These are phyloP conservation scores for Hirtodrosophila cameraria DNA, from an alignment of 2,888 invertebrate genomes.

Conservation along the genomic window DNA sequence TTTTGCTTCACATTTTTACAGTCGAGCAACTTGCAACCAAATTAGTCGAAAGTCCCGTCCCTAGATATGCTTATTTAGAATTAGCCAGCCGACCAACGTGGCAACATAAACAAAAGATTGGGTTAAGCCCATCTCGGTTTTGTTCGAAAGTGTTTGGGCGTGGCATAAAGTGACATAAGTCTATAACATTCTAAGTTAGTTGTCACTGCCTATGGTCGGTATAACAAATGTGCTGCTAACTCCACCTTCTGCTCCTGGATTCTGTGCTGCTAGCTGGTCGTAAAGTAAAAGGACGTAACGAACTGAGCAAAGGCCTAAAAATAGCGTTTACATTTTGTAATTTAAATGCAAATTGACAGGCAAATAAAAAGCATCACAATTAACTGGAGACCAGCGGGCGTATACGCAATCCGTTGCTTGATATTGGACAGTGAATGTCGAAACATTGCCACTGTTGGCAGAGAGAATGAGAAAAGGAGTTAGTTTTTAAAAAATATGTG, in stretches of 20 bases:
- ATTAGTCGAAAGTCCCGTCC: conserved; percentile 62
- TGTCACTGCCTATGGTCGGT: conserved; percentile 31
- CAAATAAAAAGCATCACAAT: conserved; percentile 79
- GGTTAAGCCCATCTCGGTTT: conserved; percentile 38
- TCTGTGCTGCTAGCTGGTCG: conserved; percentile 23
- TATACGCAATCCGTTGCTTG: conserved; percentile 51
- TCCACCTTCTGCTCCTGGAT: neutral
- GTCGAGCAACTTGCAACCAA: conserved; percentile 72
- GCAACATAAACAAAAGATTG: conserved; percentile 56
- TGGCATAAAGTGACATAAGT: conserved; percentile 32
- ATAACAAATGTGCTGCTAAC: conserved; percentile 46
- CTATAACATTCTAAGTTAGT: conserved; percentile 16
- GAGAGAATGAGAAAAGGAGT: neutral
- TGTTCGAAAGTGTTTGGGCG: conserved; percentile 5
- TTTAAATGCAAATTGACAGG: conserved; percentile 81
- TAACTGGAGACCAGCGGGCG: conserved; percentile 74
- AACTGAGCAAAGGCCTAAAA: conserved; percentile 29
- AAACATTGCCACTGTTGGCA: conserved; percentile 6
- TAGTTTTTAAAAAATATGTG: too few relatives aligned
- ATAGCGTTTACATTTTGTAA: conserved; percentile 75
- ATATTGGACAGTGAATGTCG: neutral
- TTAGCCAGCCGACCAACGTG: conserved; percentile 32
- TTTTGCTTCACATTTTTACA: conserved; percentile 55
- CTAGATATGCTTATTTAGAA: conserved; percentile 50
- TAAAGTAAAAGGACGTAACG: conserved; percentile 27